Conservation (phyloP, 2,888 invertebrate genomes). For the Nebria brevicollis region DNA sequence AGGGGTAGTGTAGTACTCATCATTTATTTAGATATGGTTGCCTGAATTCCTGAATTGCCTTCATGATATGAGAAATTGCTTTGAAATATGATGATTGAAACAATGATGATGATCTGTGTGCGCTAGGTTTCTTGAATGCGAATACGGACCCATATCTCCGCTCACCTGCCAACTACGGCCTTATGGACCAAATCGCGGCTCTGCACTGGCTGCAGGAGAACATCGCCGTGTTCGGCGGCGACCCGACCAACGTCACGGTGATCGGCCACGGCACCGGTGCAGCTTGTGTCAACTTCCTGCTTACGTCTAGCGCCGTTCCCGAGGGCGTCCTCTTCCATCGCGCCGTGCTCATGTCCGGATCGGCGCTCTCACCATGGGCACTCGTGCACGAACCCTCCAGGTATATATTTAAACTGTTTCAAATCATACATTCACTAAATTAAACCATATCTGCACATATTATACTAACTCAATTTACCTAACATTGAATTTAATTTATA, state of each 20-base stretch:
- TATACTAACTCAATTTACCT: too few relatives aligned
- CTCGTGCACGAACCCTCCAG: conserved; percentile 79
- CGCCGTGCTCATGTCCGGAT: conserved; percentile 90
- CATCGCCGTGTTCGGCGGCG: conserved; percentile 94
- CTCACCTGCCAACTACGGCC: conserved; percentile 95
- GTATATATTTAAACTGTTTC: conserved; percentile 5
- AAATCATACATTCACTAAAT: background rate
- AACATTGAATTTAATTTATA: too few relatives aligned
- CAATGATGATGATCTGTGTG: conserved; percentile 48
- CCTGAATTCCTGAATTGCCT: too few relatives aligned
- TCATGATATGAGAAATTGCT: too few relatives aligned
- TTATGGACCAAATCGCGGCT: conserved; percentile 97
- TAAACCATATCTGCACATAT: background rate
- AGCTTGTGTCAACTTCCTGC: conserved; percentile 92
- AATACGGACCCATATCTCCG: conserved; percentile 87
- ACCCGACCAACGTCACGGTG: conserved; percentile 90
- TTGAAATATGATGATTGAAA: too few relatives aligned
- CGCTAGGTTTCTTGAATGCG: conserved; percentile 87
- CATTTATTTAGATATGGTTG: too few relatives aligned
- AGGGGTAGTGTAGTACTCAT: too few relatives aligned
- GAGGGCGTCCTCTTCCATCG: conserved; percentile 90
- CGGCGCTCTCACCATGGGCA: conserved; percentile 90
- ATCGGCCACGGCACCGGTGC: conserved; percentile 97
- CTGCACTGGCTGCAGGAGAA: conserved; percentile 97
- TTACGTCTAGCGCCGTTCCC: conserved; percentile 93